These are phyloP conservation scores for Ophion ellenae DNA, from an alignment of 2,888 invertebrate species.

Conservation along the genomic window DNA sequence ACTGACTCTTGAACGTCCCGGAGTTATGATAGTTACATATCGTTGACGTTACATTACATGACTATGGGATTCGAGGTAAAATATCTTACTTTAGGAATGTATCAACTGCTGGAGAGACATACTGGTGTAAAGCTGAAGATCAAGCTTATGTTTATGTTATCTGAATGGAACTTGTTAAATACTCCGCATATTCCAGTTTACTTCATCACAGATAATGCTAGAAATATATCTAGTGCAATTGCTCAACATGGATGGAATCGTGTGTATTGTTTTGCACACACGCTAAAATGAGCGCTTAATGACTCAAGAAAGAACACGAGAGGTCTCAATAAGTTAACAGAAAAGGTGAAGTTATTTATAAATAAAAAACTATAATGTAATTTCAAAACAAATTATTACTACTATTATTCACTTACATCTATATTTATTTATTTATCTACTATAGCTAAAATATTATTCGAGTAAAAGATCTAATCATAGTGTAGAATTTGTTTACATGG, in stretches of 20 bases:
- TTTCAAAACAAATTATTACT: no score
- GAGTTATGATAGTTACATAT: constrained; percentile 19
- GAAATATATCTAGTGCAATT: constrained; percentile 27
- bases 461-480: background rate
- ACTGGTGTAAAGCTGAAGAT: constrained; percentile 13
- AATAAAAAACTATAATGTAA: background rate
- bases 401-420: no score
- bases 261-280: constrained; percentile 28
- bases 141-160: constrained; percentile 19
- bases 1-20: constrained; percentile 36
- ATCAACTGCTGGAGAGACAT: constrained; percentile 31
- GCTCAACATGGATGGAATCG: background rate
- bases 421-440: no score
- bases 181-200: background rate
- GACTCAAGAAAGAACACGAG: background rate
- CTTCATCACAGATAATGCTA: constrained; percentile 8
- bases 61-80: background rate
- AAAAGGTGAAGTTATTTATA: background rate
- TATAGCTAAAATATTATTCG: background rate
- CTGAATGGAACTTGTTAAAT: constrained; percentile 18
- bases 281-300: background rate
- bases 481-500: background rate
- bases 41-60: background rate
- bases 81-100: constrained; percentile 34
- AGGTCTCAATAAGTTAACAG: background rate